Evolutionary conservation across 2,113 vertebrate genomes (phyloP), one percentile per base, ranked within the genome.

Genomic region (Erythrocercus mccallii): DNA sequence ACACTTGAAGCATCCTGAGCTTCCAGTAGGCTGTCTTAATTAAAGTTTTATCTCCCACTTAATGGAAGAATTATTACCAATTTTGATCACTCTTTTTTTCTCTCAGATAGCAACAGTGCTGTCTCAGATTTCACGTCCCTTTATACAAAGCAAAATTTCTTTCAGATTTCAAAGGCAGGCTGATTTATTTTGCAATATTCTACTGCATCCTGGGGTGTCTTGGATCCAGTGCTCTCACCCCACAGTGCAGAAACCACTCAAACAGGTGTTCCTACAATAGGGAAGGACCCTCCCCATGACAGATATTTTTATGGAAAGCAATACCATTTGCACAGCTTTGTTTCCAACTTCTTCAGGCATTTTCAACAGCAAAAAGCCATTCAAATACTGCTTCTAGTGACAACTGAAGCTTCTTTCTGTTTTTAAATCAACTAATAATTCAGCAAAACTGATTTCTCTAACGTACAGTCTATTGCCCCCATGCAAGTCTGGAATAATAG

Each of bases 11-110:
- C 81, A 45, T 56, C 40, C 65, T 70, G 58, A 94, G 69, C 72
- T 91, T 79, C 9, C 1, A 94, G 69, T 57, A 78, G 76, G 82
- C 83, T 93, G 90, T 84, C 95, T 96, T 95, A 73, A 58, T 78
- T 96, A 95, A 95, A 89, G 74, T 95, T 96, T 95, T 77, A 96
- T 81, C 93, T 96, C 92, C 62, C 71, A 89, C 50, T 96, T 96
- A 95, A 91, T 92, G 73, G 84, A 86, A 90, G 96, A 95, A 94
- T 81, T 96, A 96, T 93, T 90, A 74, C 74, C 92, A 40, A 57
- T 96, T 92, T 92, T 84, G 76, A 97, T 94, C 88, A 31, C 38
- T 58, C 42, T 60, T 69, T 65, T 88, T 76, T 92, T 90, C 81
- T 87, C 76, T 85, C 25, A 27, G 70, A 68, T 88, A 94, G 38